Base-by-base conservation (phyloP, 2,888 invertebrate species). In the Agrilus mali region DNA sequence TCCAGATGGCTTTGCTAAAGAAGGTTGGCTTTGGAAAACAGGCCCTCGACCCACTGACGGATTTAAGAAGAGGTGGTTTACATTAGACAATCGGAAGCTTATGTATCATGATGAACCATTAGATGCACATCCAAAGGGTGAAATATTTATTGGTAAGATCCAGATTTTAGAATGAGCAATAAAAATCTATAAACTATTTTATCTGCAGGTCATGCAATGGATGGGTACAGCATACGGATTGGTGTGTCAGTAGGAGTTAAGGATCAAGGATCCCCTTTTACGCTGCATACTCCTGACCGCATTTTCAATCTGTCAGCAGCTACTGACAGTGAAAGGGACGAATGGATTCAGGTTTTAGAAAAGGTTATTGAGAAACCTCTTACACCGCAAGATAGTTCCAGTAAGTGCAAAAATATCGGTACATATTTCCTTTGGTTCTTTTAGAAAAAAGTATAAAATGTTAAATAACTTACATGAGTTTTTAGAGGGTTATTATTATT, bases 71-170 rank as follows among this genome's bases (percentile, higher is more conserved):
- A 69, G 92, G 38, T 93, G 92, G 92, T 90, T 90, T 63, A 88
- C 88, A 0, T 65, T 93, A 36, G 90, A 90, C 55, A 82, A 85
- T 56, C 75, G 92, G 50, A 90, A 89, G 63, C 70, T 93, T n/a
- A 90, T 90, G 88, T 93, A 93, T 59, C 87, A 89, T 57, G 86
- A 88, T 59, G 86, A 88, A 57, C 83, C 85, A 2, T 67, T 90
- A 62, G 87, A 88, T 59, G 86, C 90, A 3, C 84, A 85, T 68
- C 88, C 92, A 0, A 90, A 89, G 67, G 90, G 90, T 39, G 90
- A 92, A 70, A 85, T 92, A 53, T 90, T 89, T 65, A 69, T 92
- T 52, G 89, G 90, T 60, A 53, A 61, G 64, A 48, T 63, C 13
- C 13, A 41, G n/a, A 22, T 7, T 22, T 36, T 5, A 41, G 15